Conservation (phyloP, 2,113 vertebrate species). For the Aegithalos caudatus region DNA sequence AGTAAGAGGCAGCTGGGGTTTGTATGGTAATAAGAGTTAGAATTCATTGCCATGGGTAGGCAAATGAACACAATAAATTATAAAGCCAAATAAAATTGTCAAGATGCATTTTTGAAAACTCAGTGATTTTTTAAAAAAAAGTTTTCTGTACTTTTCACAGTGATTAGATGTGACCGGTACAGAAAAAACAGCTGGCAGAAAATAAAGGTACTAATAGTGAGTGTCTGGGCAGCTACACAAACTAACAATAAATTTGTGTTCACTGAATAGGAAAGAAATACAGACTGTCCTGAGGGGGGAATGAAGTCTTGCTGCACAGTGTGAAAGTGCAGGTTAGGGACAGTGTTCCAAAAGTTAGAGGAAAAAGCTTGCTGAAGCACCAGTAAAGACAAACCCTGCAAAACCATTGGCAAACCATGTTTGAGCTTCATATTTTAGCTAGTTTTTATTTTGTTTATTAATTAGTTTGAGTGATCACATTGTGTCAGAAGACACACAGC, state of each 20-base stretch:
- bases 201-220: slow-evolving; percentile 1
- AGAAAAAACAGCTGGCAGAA: neutral
- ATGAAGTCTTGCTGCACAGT: neutral
- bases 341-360: neutral
- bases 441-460: neutral
- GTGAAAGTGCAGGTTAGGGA: neutral
- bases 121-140: neutral
- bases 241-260: neutral
- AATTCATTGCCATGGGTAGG: neutral
- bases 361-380: neutral
- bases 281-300: neutral
- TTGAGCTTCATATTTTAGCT: neutral
- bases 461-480: neutral
- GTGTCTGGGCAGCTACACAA: neutral
- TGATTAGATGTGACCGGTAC: neutral
- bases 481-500: neutral
- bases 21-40: neutral
- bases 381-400: neutral
- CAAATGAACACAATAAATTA: slow-evolving; percentile 21
- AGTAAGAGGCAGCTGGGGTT: neutral
- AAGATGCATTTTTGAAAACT: slow-evolving; percentile 21
- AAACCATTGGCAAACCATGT: neutral
- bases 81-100: slow-evolving; percentile 34
- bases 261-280: neutral
- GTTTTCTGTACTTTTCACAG: neutral